Base-by-base conservation (phyloP, 2,888 invertebrate species). In the Hirtodrosophila trivittata region DNA sequence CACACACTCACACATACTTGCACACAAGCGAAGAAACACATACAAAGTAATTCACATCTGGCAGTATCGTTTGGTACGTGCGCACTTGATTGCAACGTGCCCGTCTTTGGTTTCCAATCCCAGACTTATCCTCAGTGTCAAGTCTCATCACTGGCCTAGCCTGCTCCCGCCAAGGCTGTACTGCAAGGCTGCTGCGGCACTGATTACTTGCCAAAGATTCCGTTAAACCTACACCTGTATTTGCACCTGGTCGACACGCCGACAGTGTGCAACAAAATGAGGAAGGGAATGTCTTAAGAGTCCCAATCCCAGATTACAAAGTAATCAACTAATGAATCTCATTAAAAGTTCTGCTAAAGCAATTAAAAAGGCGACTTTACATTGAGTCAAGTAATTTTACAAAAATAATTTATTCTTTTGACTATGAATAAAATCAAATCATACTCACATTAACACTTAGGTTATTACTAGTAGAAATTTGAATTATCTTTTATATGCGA, bases 201-300 rank as follows among this genome's bases (percentile, higher is more conserved):
- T 54, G 57, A 72, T 62, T 72, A 62, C 58, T 35, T 21, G 28
- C 32, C 30, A 32, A 59, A 68, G 63, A 73, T 68, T 33, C 75
- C 71, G 75, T 74, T 64, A 64, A 59, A 8, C 64, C 69, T 59
- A 64, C 69, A 74, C 49, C 74, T 73, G 58, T 59, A 52, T 33
- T 33, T 51, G 13, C 50, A 39, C 38, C 41, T 59, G 45, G 1
- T 13, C 54, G 37, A 52, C 72, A 51, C 51, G 59, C 66, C 6
- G 9, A 43, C 41, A 42, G 13, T 65, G 13, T 39, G 10, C 38
- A 59, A 35, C 32, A 41, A 7, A 56, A 32, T 30, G 5, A n/a
- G n/a, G n/a, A n/a, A n/a, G n/a, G n/a, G n/a, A n/a, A n/a, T n/a
- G n/a, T n/a, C n/a, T n/a, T n/a, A n/a, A n/a, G n/a, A n/a, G n/a